Evolutionary conservation across 2,888 invertebrate genomes (phyloP), one percentile per base, ranked within the genome.

Genomic region (Nipponacmea schrenckii): DNA sequence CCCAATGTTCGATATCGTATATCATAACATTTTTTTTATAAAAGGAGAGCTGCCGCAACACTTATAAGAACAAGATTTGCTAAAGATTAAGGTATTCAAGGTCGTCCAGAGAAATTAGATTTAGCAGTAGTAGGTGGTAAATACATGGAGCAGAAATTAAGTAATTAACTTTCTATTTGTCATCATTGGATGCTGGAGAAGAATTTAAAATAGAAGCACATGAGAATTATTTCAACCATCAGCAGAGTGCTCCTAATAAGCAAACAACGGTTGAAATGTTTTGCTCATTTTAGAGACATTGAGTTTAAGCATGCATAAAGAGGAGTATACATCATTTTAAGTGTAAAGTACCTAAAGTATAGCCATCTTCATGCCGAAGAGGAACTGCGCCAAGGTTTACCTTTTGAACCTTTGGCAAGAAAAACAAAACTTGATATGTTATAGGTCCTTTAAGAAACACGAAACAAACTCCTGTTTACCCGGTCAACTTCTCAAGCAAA

Each of bases 291-390:
- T 5, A 26, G 39, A 26, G 50, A 50, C 20, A 50, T 50, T 50
- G 50, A 50, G 4, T 50, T 50, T 20, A 24, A 24, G 14, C 67
- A 71, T 26, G 45, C 67, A 48, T 17, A 63, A 15, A 68, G 71
- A 20, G 26, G 15, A 15, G 24, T 71, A 20, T 64, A 71, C n/a
- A 17, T 67, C n/a, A 71, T 71, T 24, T 45, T 67, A 10, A 63
- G 71, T 17, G 71, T 71, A 14, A 67, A 71, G n/a, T n/a, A n/a
- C n/a, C n/a, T n/a, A n/a, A n/a, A n/a, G 24, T 72, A 72, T 39
- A 68, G 64, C 31, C 68, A 72, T 50, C 71, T 72, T n/a, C 64
- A 72, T 48, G 68, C 64, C 0, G 71, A 72, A 44, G 50, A 68
- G 14, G 67, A 67, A 50, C 20, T 63, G 1, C 24, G 68, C 1